Conservation (phyloP, 2,888 invertebrate species). For the Pheosia tremula region DNA sequence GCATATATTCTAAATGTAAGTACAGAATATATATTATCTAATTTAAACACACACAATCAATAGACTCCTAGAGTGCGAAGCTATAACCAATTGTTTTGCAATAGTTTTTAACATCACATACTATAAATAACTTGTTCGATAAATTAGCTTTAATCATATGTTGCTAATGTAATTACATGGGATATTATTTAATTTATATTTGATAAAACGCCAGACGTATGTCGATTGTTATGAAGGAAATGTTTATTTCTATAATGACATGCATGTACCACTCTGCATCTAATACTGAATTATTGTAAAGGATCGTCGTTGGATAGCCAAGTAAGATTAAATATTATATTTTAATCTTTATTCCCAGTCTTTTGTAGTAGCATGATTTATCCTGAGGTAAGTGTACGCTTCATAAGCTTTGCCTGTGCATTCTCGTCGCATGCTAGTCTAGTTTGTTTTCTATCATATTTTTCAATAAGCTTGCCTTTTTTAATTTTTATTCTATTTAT, state of each 20-base stretch:
- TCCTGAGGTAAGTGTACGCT: constrained; percentile 67
- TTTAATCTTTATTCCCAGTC: constrained; percentile 59
- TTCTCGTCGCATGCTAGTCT: constrained; percentile 71
- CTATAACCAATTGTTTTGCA: constrained; percentile 81
- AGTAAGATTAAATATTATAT: constrained; percentile 75
- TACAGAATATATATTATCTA: constrained; percentile 19
- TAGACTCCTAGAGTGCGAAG: constrained; percentile 80
- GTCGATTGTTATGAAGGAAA: constrained; percentile 40
- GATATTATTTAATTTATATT: constrained; percentile 42
- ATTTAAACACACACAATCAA: constrained; percentile 47
- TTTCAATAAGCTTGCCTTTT: constrained; percentile 71
- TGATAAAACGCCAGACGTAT: constrained; percentile 38
- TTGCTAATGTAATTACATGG: constrained; percentile 72
- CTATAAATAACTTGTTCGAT: constrained; percentile 64
- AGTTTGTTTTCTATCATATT: constrained; percentile 47
- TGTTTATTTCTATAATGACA: constrained; percentile 62
- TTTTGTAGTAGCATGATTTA: constrained; percentile 62
- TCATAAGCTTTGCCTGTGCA: constrained; percentile 68
- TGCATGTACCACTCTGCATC: constrained; percentile 68
- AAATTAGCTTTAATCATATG: constrained; percentile 74
- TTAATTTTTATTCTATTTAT: constrained; percentile 69
- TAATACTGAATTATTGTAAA: constrained; percentile 58
- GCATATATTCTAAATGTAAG: too few relatives aligned
- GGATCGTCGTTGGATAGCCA: constrained; percentile 83
- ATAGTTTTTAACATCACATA: constrained; percentile 77